Conservation (phyloP, 2,888 invertebrate genomes). For the Dendrolimus pini region DNA sequence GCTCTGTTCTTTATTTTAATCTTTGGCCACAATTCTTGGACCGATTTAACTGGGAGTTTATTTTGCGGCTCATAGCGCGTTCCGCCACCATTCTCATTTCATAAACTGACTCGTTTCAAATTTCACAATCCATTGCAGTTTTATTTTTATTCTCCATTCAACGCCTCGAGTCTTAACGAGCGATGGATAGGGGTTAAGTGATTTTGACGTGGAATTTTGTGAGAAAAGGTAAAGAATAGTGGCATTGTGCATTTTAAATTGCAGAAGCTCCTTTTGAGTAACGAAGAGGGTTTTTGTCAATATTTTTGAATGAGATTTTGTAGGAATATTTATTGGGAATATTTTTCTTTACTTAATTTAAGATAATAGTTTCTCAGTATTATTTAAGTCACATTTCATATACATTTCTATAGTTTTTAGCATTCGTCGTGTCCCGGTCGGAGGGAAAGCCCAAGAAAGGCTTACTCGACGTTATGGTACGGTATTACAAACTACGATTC, state of each 20-base stretch:
- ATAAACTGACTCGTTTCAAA: background rate
- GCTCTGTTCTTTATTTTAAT: too few species aligned
- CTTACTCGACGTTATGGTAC: too few species aligned
- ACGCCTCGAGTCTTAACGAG: conserved; percentile 1
- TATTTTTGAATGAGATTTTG: background rate
- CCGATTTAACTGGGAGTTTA: conserved; percentile 23
- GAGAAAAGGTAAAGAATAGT: conserved; percentile 9
- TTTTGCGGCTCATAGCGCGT: conserved; percentile 12
- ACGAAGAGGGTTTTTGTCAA: conserved; percentile 15
- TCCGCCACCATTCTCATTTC: background rate
- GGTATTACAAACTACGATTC: too few species aligned
- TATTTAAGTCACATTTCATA: too few species aligned
- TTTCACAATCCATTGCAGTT: background rate
- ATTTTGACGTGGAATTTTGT: background rate
- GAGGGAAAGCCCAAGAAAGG: too few species aligned
- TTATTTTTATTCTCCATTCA: conserved; percentile 1
- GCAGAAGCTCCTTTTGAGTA: conserved; percentile 19
- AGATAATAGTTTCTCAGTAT: too few species aligned
- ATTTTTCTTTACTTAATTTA: too few species aligned
- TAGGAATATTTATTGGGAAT: too few species aligned
- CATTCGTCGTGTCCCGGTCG: too few species aligned
- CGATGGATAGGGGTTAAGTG: conserved; percentile 4
- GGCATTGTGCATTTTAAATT: conserved; percentile 28
- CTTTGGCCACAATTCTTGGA: conserved; percentile 18
- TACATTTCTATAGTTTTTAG: too few species aligned